A percentile compares a stretch with the other conserved stretches of the same genome.
Evolutionary conservation across 2,888 invertebrate species (phyloP).

Genomic region (Drosophila longiperda): DNA sequence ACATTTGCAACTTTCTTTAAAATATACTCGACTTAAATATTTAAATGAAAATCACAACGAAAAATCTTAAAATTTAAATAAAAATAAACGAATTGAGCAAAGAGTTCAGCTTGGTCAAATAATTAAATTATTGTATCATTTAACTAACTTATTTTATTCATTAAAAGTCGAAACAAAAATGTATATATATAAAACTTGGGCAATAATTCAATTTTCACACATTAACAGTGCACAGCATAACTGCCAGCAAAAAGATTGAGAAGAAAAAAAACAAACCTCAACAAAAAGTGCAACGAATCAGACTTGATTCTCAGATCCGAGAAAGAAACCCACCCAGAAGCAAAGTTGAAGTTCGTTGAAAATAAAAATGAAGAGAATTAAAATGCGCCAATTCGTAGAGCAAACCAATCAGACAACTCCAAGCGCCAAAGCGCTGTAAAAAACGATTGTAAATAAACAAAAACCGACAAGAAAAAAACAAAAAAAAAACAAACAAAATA

Average conservation of each 20-base stretch:
- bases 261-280: background rate
- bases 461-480: constrained; percentile 7
- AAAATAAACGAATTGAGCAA: too few species aligned
- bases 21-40: background rate
- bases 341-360: constrained; percentile 42
- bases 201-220: background rate
- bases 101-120: background rate
- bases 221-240: background rate
- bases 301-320: constrained; percentile 12
- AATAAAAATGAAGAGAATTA: constrained; percentile 36
- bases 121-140: background rate
- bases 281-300: constrained; percentile 49
- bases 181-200: background rate
- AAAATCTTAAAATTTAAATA: background rate
- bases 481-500: constrained; percentile 17
- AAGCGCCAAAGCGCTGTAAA: constrained; percentile 24
- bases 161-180: background rate
- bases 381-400: constrained; percentile 39
- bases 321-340: constrained; percentile 66
- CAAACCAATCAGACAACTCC: constrained; percentile 63
- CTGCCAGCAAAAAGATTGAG: background rate
- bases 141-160: background rate
- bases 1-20: background rate
- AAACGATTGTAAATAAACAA: constrained; percentile 63
- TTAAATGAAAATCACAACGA: background rate